These are phyloP conservation scores for Sylvilagus floridanus DNA, from an alignment of 2,797 vertebrate genomes.

Conservation along the genomic window DNA sequence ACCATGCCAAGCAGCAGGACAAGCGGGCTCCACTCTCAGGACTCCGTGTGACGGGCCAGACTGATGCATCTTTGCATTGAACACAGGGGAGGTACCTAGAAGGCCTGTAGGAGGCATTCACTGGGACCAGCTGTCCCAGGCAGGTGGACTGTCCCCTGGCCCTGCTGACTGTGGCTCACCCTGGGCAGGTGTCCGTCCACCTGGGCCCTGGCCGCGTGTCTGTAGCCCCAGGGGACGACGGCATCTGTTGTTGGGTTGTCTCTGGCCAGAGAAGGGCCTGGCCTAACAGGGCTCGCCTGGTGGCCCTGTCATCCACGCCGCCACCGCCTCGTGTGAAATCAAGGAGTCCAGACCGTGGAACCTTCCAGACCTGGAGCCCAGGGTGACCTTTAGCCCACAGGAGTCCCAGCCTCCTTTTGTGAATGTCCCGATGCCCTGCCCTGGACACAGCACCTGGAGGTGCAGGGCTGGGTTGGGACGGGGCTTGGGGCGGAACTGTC, in stretches of 20 bases:
- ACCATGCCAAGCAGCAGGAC: neutral
- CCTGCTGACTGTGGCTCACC: neutral
- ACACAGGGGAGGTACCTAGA: fast-evolving
- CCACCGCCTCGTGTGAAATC: neutral
- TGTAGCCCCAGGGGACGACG: no score
- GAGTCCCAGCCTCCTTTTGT: fast-evolving
- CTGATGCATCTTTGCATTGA: neutral
- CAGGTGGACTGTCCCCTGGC: neutral
- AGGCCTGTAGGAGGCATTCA: neutral
- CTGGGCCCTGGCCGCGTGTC: no score
- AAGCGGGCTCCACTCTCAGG: neutral
- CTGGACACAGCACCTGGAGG: no score
- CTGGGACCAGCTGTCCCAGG: fast-evolving
- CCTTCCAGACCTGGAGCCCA: neutral
- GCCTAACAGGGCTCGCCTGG: fast-evolving
- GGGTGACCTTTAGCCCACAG: neutral
- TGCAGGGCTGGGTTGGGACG: neutral
- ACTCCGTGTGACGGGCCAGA: neutral
- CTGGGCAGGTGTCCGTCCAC: neutral
- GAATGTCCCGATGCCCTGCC: no score
- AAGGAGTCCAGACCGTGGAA: neutral
- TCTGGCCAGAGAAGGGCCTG: neutral
- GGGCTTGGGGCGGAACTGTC: neutral
- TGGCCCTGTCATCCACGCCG: fast-evolving
- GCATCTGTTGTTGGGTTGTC: no score